phyloP scores from a whole-genome alignment of 2,797 vertebrate genomes.

The Telmatherina bonti region DNA sequence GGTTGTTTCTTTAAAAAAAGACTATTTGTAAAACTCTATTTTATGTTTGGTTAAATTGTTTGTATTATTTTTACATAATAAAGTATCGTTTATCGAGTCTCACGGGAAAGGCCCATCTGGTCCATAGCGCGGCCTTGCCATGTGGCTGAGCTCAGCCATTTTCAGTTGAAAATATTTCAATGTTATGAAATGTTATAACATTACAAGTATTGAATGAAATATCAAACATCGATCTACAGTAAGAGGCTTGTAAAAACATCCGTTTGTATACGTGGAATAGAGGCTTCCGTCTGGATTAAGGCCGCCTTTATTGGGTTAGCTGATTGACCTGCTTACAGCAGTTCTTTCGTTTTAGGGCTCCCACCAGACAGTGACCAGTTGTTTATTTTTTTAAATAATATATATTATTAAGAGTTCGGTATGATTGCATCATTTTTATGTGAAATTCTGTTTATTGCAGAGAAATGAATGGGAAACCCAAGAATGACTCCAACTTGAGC shows the following conservation, averaged over 20 bases:
- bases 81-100: neutral
- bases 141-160: slow-evolving; percentile 7
- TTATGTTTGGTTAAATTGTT: neutral
- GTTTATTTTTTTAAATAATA: no score
- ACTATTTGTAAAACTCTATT: no score
- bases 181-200: no score
- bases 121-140: slow-evolving; percentile 50
- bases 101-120: neutral
- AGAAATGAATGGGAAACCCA: slow-evolving; percentile 88
- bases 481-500: slow-evolving; percentile 81
- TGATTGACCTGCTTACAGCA: neutral
- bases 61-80: no score
- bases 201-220: neutral
- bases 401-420: no score
- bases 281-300: neutral
- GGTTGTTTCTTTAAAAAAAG: neutral
- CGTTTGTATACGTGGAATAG: no score
- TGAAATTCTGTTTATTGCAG: slow-evolving; percentile 61
- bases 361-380: no score
- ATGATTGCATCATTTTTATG: no score
- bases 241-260: no score
- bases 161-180: neutral
- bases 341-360: neutral
- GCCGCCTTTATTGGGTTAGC: no score
- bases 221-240: neutral